These are phyloP conservation scores for Phocoena sinus DNA, from an alignment of 2,113 vertebrate genomes.

Conservation along the genomic window DNA sequence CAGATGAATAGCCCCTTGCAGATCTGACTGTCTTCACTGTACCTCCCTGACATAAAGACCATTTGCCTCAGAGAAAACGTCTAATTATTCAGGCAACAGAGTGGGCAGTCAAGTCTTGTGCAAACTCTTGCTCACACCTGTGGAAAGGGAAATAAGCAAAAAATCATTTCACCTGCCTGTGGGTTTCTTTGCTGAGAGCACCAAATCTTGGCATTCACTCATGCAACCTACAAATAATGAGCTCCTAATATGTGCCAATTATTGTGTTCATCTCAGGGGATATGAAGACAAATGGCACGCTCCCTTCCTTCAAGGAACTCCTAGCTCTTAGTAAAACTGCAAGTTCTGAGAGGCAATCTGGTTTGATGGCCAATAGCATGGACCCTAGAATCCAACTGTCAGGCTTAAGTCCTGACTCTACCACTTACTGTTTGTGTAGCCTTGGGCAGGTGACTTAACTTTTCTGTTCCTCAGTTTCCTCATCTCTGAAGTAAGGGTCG, in stretches of 20 bases:
- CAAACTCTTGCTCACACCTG: background rate
- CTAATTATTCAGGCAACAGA: background rate
- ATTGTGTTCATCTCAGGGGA: background rate
- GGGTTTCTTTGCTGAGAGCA: background rate
- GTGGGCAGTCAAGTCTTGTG: background rate
- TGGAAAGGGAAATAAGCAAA: background rate
- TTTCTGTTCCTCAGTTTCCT: slow-evolving; percentile 9
- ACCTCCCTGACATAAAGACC: background rate
- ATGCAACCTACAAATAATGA: background rate
- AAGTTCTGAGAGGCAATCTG: background rate
- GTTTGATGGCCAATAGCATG: background rate
- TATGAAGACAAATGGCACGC: background rate
- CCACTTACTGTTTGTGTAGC: background rate
- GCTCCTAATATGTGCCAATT: background rate
- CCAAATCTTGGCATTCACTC: background rate
- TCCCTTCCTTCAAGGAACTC: background rate
- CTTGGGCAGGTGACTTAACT: background rate
- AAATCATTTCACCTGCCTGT: background rate
- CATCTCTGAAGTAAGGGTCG: background rate
- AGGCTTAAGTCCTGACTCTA: background rate
- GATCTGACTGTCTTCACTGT: background rate
- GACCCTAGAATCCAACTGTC: background rate
- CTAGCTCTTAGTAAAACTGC: background rate
- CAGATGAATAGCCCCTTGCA: background rate
- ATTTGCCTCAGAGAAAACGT: background rate